These are phyloP conservation scores for Yponomeuta malinellus DNA, from an alignment of 2,888 invertebrate species.

Conservation along the genomic window DNA sequence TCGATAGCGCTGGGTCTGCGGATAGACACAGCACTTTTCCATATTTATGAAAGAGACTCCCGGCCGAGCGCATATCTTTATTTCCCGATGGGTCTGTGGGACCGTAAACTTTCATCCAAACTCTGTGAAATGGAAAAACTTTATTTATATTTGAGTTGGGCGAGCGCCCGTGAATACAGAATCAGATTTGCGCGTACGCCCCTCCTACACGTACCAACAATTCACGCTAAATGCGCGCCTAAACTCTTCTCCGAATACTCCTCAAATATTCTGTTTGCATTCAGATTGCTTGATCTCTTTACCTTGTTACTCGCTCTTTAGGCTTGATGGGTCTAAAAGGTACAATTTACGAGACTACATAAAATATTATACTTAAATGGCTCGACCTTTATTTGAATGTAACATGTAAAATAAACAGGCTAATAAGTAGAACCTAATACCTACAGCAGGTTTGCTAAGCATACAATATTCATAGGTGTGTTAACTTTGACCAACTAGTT, in stretches of 20 bases:
- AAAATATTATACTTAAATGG: background rate
- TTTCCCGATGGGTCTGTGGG: constrained; percentile 48
- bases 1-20: constrained; percentile 3
- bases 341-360: constrained; percentile 1
- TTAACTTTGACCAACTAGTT: constrained; percentile 4
- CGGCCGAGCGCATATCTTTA: constrained; percentile 49
- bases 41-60: constrained; percentile 40
- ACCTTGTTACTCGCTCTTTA: background rate
- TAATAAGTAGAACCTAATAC: background rate
- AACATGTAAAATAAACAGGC: background rate
- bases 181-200: constrained; percentile 42
- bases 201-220: constrained; percentile 18
- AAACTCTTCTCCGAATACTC: constrained; percentile 16
- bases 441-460: background rate
- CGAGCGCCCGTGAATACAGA: constrained; percentile 61
- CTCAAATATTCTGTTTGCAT: constrained; percentile 14
- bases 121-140: constrained; percentile 64
- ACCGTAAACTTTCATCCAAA: constrained; percentile 55
- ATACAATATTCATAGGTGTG: background rate
- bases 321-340: background rate
- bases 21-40: constrained; percentile 29
- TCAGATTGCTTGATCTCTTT: constrained; percentile 7
- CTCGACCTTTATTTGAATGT: background rate
- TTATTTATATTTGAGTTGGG: constrained; percentile 67
- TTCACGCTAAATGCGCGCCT: constrained; percentile 18